phyloP scores from a whole-genome alignment of 2,888 invertebrate genomes.

The Abrostola tripartita region DNA sequence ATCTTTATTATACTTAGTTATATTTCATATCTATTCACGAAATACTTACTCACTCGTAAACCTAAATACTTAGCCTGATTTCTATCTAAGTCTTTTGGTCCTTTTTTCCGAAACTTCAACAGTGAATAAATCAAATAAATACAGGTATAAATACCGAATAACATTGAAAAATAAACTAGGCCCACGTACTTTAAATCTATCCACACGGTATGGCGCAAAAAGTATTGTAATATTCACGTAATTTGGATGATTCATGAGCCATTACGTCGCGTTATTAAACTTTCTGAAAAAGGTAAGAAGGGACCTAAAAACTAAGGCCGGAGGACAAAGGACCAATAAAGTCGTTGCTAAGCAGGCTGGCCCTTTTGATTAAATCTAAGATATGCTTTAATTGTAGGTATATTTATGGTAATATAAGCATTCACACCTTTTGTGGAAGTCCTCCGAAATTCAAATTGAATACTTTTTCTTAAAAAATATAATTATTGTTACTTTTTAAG shows the following conservation, averaged over 20 bases:
- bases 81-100: constrained; percentile 7
- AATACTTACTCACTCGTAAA: background rate
- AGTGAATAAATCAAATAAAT: constrained; percentile 46
- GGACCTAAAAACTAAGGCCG: constrained; percentile 31
- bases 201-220: constrained; percentile 64
- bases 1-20: no score
- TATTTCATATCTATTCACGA: no score
- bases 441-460: no score
- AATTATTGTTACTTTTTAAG: no score
- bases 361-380: constrained; percentile 34
- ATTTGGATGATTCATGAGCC: constrained; percentile 77
- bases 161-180: constrained; percentile 53
- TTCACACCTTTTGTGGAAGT: no score
- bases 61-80: background rate
- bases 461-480: no score
- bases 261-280: constrained; percentile 75
- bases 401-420: background rate
- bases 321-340: constrained; percentile 50
- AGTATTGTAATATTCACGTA: constrained; percentile 75
- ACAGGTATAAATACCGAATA: constrained; percentile 39
- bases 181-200: constrained; percentile 68
- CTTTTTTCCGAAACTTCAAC: constrained; percentile 24
- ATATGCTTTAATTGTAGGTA: constrained; percentile 15
- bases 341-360: constrained; percentile 29
- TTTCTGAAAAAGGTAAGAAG: constrained; percentile 64